A percentile compares a stretch with the other conserved stretches of the same genome.
Evolutionary conservation across 2,113 vertebrate species (phyloP).

Genomic region (Actenoides hombroni): DNA sequence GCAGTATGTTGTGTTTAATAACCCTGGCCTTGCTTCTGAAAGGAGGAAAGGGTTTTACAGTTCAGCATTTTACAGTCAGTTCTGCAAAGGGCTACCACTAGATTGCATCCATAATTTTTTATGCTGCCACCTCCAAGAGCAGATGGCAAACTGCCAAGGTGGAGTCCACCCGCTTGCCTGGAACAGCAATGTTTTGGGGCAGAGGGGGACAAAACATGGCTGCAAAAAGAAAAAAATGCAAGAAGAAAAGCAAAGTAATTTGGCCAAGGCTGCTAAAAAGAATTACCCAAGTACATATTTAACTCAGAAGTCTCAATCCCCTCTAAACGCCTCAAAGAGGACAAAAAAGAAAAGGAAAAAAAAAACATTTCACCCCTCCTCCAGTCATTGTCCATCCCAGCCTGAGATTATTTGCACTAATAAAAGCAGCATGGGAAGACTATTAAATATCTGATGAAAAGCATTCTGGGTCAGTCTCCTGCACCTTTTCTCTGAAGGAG

Average conservation of each 20-base stretch:
- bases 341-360: not conserved
- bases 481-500: not conserved
- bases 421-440: not conserved
- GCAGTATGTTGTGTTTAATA: conserved; percentile 45
- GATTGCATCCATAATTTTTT: conserved; percentile 42
- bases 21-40: not conserved
- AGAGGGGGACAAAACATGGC: not conserved
- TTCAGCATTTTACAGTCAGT: conserved; percentile 23
- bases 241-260: not conserved
- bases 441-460: not conserved
- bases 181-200: not conserved
- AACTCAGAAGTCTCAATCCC: not conserved
- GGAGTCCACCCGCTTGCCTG: not conserved
- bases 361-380: not conserved
- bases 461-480: not conserved
- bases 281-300: not conserved
- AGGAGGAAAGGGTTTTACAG: conserved; percentile 40
- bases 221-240: not conserved
- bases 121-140: conserved; percentile 6
- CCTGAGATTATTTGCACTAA: not conserved
- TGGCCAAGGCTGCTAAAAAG: not conserved
- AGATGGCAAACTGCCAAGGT: conserved; percentile 1
- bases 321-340: not conserved
- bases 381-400: not conserved
- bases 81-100: conserved; percentile 22